These are phyloP conservation scores for Heterochromis multidens DNA, from an alignment of 2,113 vertebrate species.

Conservation along the genomic window DNA sequence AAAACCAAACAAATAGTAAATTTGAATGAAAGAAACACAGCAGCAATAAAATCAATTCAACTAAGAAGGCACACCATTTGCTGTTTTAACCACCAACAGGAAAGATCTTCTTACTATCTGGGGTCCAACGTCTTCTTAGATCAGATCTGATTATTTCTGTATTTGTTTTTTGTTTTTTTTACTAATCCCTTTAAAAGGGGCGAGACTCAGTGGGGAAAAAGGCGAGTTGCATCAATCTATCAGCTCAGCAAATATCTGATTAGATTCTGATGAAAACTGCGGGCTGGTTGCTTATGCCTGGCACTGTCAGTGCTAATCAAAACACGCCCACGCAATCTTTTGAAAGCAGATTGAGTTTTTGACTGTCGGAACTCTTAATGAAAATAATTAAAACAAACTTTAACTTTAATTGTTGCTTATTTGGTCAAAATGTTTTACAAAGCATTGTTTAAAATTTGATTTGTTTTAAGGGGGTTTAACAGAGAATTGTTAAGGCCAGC, in stretches of 20 bases:
- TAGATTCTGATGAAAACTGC: background rate
- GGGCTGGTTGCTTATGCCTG: background rate
- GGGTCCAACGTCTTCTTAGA: background rate
- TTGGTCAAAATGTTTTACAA: background rate
- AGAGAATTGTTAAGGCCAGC: background rate
- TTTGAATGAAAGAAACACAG: background rate
- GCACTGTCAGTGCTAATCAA: background rate
- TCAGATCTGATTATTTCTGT: background rate
- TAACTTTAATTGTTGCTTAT: background rate
- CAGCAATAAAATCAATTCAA: background rate
- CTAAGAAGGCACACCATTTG: background rate
- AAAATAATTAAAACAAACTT: background rate
- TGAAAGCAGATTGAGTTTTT: background rate
- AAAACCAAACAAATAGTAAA: background rate
- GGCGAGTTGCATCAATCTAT: background rate
- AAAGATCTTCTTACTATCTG: background rate
- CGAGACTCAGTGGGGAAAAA: background rate
- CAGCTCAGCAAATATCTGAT: background rate
- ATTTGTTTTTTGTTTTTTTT: background rate
- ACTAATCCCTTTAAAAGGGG: background rate
- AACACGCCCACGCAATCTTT: background rate
- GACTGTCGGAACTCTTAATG: background rate
- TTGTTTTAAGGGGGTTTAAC: background rate
- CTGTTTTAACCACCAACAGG: background rate
- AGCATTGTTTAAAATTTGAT: background rate